phyloP scores from a whole-genome alignment of 1,140 invertebrate genomes.

The Laupala kohalensis region DNA sequence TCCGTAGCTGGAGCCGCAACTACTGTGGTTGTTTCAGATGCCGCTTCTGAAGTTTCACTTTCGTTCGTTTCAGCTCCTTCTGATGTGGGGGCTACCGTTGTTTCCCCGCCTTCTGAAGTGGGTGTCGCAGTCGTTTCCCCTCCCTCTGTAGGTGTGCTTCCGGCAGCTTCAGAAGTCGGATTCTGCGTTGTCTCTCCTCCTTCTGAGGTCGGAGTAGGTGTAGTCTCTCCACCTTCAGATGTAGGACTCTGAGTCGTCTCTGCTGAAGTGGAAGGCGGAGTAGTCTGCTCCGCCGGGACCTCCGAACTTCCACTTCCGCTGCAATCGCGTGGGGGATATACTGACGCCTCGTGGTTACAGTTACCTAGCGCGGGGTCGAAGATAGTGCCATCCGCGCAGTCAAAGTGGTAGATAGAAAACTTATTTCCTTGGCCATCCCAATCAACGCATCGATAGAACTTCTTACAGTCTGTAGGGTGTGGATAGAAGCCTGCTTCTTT shows the following conservation, averaged over 20 bases:
- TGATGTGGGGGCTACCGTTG: constrained; percentile 13
- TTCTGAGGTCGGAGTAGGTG: too few species aligned
- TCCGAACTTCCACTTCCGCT: constrained; percentile 4
- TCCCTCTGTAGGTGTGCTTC: neutral
- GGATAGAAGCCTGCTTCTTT: constrained; percentile 47
- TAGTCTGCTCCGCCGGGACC: neutral
- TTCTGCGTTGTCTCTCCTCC: neutral
- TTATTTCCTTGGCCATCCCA: constrained; percentile 38
- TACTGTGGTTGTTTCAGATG: constrained; percentile 8
- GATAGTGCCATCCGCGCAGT: constrained; percentile 38
- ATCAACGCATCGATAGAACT: constrained; percentile 60
- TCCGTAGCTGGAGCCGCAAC: constrained; percentile 16
- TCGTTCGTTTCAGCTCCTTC: constrained; percentile 18
- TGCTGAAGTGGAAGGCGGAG: neutral
- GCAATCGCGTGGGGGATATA: constrained; percentile 36
- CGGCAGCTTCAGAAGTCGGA: neutral
- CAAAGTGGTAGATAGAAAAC: constrained; percentile 39
- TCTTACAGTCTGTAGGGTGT: constrained; percentile 46
- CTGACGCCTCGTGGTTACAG: constrained; percentile 38
- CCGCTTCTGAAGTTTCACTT: constrained; percentile 13
- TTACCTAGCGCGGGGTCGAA: constrained; percentile 36
- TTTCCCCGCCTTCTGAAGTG: neutral
- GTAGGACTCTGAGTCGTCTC: neutral
- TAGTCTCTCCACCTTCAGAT: neutral
- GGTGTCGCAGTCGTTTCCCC: neutral